Conservation (phyloP, 92 coral and sea anemone species). For the Porites evermanni region DNA sequence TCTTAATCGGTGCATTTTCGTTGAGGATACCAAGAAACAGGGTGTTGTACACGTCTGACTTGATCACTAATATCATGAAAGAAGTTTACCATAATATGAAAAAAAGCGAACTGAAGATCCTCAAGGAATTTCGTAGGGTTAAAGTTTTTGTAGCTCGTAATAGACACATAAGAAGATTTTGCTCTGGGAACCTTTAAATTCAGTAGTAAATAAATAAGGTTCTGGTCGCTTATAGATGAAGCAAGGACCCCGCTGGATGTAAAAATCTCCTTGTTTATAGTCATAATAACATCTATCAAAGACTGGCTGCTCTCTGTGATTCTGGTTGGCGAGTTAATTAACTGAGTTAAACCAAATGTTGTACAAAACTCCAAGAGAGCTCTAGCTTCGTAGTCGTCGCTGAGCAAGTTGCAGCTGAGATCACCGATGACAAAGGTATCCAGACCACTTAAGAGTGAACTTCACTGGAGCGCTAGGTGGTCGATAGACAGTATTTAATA, state of each 20-base stretch:
- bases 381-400: not conserved
- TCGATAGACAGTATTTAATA: slow-evolving; percentile 58
- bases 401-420: not conserved
- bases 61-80: no score
- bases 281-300: slow-evolving; percentile 45
- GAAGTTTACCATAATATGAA: no score
- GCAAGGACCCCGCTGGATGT: slow-evolving; percentile 17
- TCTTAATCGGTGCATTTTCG: no score
- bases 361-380: slow-evolving; percentile 20
- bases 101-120: not conserved
- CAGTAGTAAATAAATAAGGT: slow-evolving; percentile 16
- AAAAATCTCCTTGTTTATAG: slow-evolving; percentile 17
- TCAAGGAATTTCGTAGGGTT: no score
- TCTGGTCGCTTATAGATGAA: slow-evolving; percentile 35
- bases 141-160: slow-evolving; percentile 10
- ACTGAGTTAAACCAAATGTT: slow-evolving; percentile 48
- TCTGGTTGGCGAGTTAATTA: slow-evolving; percentile 51
- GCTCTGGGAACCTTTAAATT: slow-evolving; percentile 20
- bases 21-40: no score
- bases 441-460: slow-evolving; percentile 23
- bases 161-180: slow-evolving; percentile 15
- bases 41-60: no score
- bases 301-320: slow-evolving; percentile 40
- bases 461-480: slow-evolving; percentile 24
- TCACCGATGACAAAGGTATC: slow-evolving; percentile 29